A percentile compares a stretch with the other conserved stretches of the same genome.
Conservation (phyloP, 92 coral and sea anemone species). For the Diadumene lineata region DNA sequence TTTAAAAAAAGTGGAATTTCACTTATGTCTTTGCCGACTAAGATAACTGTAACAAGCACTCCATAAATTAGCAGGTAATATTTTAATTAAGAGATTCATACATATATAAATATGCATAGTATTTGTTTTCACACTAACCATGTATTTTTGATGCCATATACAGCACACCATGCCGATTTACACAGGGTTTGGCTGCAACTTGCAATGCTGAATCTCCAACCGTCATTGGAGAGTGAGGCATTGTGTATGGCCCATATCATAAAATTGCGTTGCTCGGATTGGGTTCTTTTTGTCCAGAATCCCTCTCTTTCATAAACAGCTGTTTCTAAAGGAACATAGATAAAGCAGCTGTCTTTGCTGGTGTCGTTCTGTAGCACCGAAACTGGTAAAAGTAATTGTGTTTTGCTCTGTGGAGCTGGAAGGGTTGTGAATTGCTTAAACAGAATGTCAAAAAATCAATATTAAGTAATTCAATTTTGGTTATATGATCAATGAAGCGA, state of each 20-base stretch:
- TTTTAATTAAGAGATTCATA: too few species aligned
- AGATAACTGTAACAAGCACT: too few species aligned
- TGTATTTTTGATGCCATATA: constrained; percentile 17
- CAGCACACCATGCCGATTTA: constrained; percentile 9
- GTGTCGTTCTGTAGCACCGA: not conserved
- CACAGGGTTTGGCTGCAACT: constrained; percentile 1
- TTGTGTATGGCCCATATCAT: constrained; percentile 4
- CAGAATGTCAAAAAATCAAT: not conserved
- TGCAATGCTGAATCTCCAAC: not conserved
- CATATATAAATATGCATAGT: too few species aligned
- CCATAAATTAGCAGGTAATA: too few species aligned
- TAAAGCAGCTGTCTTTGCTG: not conserved
- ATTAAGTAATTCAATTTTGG: not conserved
- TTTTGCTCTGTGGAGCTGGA: not conserved
- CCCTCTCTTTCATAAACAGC: not conserved
- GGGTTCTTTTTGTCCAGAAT: not conserved
- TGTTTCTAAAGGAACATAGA: constrained; percentile 8
- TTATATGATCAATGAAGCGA: not conserved
- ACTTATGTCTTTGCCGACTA: too few species aligned
- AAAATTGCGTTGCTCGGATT: constrained; percentile 1
- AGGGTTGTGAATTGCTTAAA: not conserved
- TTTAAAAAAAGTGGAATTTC: too few species aligned
- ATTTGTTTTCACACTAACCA: constrained; percentile 1
- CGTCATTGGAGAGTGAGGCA: not conserved
- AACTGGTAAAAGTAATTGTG: not conserved